Conservation (phyloP, 2,113 vertebrate genomes). For the Dromiciops gliroides region DNA sequence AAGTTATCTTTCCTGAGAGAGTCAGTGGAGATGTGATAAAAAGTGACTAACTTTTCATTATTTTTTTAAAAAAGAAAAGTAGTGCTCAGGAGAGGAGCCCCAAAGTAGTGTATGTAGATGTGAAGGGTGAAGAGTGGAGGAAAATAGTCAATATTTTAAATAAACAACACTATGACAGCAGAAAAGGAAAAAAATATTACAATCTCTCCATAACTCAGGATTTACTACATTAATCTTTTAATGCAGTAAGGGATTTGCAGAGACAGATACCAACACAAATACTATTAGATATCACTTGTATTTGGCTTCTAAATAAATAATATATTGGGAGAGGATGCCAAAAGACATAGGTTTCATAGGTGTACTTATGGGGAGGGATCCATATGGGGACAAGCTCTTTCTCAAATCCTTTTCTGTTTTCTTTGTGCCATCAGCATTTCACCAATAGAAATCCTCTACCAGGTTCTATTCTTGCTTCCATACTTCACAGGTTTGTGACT, state of each 20-base stretch:
- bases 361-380: background rate
- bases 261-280: conserved; percentile 77
- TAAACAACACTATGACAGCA: conserved; percentile 64
- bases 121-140: conserved; percentile 25
- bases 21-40: background rate
- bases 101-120: conserved; percentile 38
- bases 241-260: conserved; percentile 78
- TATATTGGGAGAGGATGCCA: conserved; percentile 32
- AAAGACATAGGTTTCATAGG: conserved; percentile 26
- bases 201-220: conserved; percentile 67
- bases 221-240: conserved; percentile 81
- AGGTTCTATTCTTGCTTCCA: background rate
- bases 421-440: background rate
- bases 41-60: conserved; percentile 46
- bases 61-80: conserved; percentile 43
- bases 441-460: background rate
- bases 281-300: conserved; percentile 54
- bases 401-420: background rate
- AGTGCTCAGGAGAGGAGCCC: background rate
- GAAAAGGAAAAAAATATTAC: conserved; percentile 73
- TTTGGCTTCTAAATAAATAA: conserved; percentile 56
- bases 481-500: background rate
- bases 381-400: background rate
- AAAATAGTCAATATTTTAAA: conserved; percentile 56
- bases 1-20: conserved; percentile 48